Base-by-base conservation (phyloP, 1,140 invertebrate species). In the Zaprionus kolodkinae region DNA sequence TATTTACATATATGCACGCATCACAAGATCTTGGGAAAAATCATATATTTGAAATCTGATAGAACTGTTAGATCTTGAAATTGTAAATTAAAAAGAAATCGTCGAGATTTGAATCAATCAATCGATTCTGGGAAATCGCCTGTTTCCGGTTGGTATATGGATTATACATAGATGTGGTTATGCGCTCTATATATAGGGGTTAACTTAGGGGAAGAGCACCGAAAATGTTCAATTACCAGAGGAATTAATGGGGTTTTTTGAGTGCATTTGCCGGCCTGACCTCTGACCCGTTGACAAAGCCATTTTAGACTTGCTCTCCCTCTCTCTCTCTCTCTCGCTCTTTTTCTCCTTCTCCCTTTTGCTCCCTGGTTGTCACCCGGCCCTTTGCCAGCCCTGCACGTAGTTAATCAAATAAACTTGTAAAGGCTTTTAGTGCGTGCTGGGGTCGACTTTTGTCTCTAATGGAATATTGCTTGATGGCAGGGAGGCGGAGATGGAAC, bases 381-480 rank as follows among this genome's bases (percentile, higher is more conserved):
- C 45, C 17, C 15, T 12, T 21, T 48, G 45, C 10, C 17, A 21
- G 68, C 65, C 57, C 78, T 81, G 81, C 73, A 85, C 81, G 78
- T 81, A 75, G 81, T 81, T 86, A 85, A 85, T 85, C 81, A 82
- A 85, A 85, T 85, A 86, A 85, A 85, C 73, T 85, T 86, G 74
- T 82, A 78, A 59, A 50, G 73, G 77, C 78, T 71, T 55, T 78
- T 76, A 81, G 75, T 74, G 81, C 74, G 78, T 81, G 82, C 79
- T 73, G 81, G 80, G 63, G 72, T 21, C 55, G 65, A 30, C 35
- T 69, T 69, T 54, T 71, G 45, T 71, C 52, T 88, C 79, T 86
- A 86, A 86, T 87, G 84, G 84, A 87, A 88, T 80, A 88, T 88
- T 68, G 80, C 81, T 73, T 71, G 45, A 50, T 10, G 45, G n/a